These are phyloP conservation scores for Lysiphlebus fabarum DNA, from an alignment of 1,140 invertebrate species.

Conservation along the genomic window DNA sequence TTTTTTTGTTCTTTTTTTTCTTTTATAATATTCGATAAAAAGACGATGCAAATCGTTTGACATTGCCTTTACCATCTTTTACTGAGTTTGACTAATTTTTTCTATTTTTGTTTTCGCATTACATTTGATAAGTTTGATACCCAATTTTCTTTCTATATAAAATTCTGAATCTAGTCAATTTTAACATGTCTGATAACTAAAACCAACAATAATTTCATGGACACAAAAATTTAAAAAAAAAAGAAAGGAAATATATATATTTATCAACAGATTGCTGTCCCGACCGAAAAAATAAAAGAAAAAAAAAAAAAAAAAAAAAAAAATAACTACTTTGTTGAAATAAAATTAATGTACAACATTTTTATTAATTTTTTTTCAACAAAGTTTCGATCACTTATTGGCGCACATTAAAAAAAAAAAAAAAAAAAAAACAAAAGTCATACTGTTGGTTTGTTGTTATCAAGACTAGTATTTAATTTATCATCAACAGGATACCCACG, in stretches of 20 bases:
- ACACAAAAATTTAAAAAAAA: conserved; percentile 4
- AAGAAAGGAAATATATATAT: conserved; percentile 27
- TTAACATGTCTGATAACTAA: conserved; percentile 15
- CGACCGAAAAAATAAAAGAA: neutral
- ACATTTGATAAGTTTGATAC: conserved; percentile 28
- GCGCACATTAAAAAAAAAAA: no score
- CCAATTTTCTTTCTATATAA: conserved; percentile 32
- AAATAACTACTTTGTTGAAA: no score
- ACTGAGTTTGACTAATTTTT: conserved; percentile 8
- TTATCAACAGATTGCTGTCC: conserved; percentile 2
- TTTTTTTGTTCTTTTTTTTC: conserved; percentile 19
- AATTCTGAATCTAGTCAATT: conserved; percentile 37
- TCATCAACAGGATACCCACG: conserved; percentile 27
- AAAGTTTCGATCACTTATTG: no score
- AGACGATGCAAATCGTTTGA: conserved; percentile 32
- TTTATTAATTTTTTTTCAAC: no score
- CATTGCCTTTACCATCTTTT: no score
- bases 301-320: no score
- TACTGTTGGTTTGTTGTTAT: no score
- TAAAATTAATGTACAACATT: no score
- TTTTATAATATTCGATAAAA: conserved; percentile 28
- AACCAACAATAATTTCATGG: no score
- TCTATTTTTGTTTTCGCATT: conserved; percentile 11
- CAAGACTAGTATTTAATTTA: conserved; percentile 26
- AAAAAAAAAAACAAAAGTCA: no score